phyloP scores from a whole-genome alignment of 2,888 invertebrate genomes.

The Actias luna region DNA sequence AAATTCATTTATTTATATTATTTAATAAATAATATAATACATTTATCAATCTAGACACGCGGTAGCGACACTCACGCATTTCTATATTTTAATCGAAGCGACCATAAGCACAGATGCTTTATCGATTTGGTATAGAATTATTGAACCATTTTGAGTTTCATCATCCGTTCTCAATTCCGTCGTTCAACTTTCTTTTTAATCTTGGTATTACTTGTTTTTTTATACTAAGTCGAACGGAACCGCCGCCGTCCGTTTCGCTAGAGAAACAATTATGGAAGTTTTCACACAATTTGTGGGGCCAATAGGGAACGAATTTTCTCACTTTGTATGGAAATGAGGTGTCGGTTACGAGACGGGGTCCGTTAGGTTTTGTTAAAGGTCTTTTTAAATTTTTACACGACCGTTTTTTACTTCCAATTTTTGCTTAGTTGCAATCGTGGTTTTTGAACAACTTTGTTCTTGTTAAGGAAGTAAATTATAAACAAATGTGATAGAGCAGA shows the following conservation, averaged over 20 bases:
- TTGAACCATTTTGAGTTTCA: not conserved
- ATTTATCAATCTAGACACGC: too few relatives aligned
- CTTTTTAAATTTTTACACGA: constrained; percentile 8
- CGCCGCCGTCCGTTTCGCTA: not conserved
- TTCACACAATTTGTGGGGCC: constrained; percentile 8
- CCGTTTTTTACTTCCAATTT: not conserved
- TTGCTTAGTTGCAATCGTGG: not conserved
- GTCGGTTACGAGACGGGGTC: not conserved
- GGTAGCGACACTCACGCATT: too few relatives aligned
- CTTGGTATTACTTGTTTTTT: constrained; percentile 7
- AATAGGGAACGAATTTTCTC: constrained; percentile 9
- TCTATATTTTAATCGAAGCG: too few relatives aligned
- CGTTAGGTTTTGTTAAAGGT: constrained; percentile 13
- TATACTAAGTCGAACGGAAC: not conserved
- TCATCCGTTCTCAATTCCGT: constrained; percentile 4
- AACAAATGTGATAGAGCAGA: too few relatives aligned
- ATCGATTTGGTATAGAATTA: not conserved
- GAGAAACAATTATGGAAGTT: constrained; percentile 13
- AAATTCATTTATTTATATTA: not conserved
- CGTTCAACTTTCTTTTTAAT: constrained; percentile 7
- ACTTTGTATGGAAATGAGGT: constrained; percentile 11
- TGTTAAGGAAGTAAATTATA: too few relatives aligned
- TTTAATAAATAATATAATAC: not conserved
- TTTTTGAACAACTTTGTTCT: not conserved
- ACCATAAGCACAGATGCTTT: too few relatives aligned